Conservation (phyloP, 2,113 vertebrate genomes). For the Mormoops blainvillei region DNA sequence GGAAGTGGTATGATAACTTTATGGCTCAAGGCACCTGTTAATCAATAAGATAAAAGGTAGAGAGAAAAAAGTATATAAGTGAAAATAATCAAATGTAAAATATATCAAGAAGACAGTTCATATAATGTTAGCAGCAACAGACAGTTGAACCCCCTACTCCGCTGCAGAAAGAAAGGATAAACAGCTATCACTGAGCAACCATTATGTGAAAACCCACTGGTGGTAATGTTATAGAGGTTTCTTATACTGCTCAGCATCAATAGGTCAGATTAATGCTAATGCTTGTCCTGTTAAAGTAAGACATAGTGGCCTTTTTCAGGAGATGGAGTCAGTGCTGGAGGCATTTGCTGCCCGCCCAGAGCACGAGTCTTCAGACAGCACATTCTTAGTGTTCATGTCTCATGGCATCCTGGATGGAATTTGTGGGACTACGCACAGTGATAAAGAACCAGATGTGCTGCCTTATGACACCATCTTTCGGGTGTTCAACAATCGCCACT, state of each 20-base stretch:
- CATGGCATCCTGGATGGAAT: constrained; percentile 82
- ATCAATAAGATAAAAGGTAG: background rate
- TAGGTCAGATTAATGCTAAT: background rate
- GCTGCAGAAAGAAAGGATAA: background rate
- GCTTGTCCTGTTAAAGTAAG: background rate
- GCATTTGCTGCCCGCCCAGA: constrained; percentile 78
- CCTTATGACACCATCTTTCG: constrained; percentile 79
- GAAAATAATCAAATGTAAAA: background rate
- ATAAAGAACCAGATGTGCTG: constrained; percentile 64
- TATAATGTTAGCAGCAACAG: background rate
- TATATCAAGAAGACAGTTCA: no score
- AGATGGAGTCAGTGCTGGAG: constrained; percentile 73
- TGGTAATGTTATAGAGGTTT: rapidly evolving
- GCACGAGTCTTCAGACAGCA: constrained; percentile 85
- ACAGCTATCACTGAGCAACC: background rate
- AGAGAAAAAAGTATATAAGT: background rate
- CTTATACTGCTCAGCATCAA: background rate
- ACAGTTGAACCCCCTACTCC: background rate
- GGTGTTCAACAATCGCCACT: constrained; percentile 81
- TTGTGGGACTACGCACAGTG: constrained; percentile 64
- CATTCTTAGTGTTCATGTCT: constrained; percentile 90
- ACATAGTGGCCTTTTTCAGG: constrained; percentile 65
- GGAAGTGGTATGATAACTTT: background rate
- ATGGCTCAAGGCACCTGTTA: background rate
- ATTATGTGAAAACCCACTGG: background rate